Evolutionary conservation across 2,888 invertebrate species (phyloP).

Genomic region (Drosophila subsilvestris): DNA sequence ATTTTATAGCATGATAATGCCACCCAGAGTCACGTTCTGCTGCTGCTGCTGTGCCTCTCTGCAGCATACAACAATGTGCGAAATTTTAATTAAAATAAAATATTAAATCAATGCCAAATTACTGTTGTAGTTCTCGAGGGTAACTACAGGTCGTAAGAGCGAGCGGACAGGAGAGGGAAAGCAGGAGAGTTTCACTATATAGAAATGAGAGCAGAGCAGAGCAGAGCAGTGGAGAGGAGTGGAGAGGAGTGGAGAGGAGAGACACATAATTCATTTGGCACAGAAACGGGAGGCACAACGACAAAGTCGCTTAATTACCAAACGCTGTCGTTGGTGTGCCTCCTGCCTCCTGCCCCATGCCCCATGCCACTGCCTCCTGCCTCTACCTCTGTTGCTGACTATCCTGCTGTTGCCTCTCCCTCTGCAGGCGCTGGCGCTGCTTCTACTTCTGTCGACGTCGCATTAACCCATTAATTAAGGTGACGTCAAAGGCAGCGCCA

Average conservation of each 20-base stretch:
- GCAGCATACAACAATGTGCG: slow-evolving; percentile 22
- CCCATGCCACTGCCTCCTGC: too few species aligned
- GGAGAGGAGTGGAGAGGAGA: slow-evolving; percentile 29
- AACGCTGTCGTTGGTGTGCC: slow-evolving; percentile 27
- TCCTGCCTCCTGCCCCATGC: background rate
- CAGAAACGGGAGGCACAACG: slow-evolving; percentile 65
- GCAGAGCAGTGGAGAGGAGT: slow-evolving; percentile 12
- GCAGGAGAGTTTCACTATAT: background rate
- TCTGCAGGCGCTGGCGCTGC: background rate
- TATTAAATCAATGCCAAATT: slow-evolving; percentile 77
- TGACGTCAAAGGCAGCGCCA: slow-evolving; percentile 76
- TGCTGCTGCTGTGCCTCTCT: slow-evolving; percentile 8
- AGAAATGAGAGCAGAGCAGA: slow-evolving; percentile 14
- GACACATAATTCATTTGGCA: slow-evolving; percentile 76
- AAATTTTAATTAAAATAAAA: slow-evolving; percentile 65
- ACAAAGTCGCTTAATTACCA: slow-evolving; percentile 79
- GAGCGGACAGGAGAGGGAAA: background rate
- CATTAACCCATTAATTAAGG: slow-evolving; percentile 80
- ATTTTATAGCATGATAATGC: slow-evolving; percentile 54
- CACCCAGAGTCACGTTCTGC: slow-evolving; percentile 41
- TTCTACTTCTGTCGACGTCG: slow-evolving; percentile 52
- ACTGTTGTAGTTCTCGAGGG: slow-evolving; percentile 43
- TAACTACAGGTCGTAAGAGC: background rate
- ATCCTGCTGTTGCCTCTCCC: background rate
- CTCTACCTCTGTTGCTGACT: too few species aligned